Base-by-base conservation (phyloP, 2,797 vertebrate genomes). In the Sardinella longiceps region DNA sequence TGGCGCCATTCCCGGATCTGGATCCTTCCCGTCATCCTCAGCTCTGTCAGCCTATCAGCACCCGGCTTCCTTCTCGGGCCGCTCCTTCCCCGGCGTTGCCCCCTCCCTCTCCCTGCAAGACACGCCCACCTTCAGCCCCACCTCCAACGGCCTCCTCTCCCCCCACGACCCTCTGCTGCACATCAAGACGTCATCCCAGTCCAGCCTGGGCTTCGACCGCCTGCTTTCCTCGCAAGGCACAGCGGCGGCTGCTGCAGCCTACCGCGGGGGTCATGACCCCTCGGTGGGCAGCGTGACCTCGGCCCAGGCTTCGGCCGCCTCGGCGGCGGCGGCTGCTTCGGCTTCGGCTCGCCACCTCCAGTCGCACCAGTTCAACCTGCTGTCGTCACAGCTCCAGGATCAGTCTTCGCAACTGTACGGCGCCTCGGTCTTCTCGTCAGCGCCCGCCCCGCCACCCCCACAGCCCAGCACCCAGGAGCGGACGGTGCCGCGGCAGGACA, bases 41-140 rank as follows among this genome's bases (percentile, higher is more conserved):
- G 97, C 97, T 30, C 96, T 99, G 74, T 97, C 97, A 51, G 97
- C 98, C 82, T 99, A 99, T 94, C 98, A 99, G 89, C 98, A 99
- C 93, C 97, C 98, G 0, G 97, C 97, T 18, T 97, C 98, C 1
- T 99, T 99, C 91, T 96, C 97, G 50, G 96, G 98, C 51, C 97
- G 98, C 86, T 97, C 97, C 85, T 98, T 98, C 92, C 97, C 97
- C 0, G 93, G 97, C 37, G 97, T 96, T 50, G 94, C 95, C 1
- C 94, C 96, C 0, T 97, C 97, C 3, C 95, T 98, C 77, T 97
- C 96, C 58, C 94, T 99, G 28, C 97, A 98, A 90, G 97, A 99
- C 74, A 96, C 97, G 0, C 95, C 97, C 7, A 97, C 97, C 0
- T 99, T 99, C 91, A 99, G 98, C 85, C 98, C 98, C 33, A 97